These are phyloP conservation scores for Isichthys henryi DNA, from an alignment of 2,113 vertebrate species.

Conservation along the genomic window DNA sequence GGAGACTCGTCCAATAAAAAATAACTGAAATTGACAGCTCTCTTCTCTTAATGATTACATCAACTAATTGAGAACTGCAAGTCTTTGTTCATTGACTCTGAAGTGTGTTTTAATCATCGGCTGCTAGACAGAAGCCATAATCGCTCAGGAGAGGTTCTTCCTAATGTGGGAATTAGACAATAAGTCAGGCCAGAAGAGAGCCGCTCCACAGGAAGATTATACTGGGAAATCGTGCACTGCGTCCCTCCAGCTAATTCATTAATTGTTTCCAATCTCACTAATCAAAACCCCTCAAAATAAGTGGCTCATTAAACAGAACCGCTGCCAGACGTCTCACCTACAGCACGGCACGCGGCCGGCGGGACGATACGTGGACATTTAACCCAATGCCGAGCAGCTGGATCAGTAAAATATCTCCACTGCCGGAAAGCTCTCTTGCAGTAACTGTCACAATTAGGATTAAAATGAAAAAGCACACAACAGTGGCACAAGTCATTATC, in stretches of 20 bases:
- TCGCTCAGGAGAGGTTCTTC: not conserved
- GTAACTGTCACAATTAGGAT: conserved; percentile 22
- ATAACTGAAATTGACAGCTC: conserved; percentile 25
- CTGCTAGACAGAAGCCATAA: conserved; percentile 15
- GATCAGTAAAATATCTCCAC: not conserved
- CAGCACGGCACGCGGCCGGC: not conserved
- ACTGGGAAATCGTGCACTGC: conserved; percentile 15
- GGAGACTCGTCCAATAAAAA: not conserved
- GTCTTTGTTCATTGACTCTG: conserved; percentile 27
- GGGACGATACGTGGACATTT: conserved; percentile 9
- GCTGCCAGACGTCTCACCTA: not conserved
- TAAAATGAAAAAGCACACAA: conserved; percentile 12
- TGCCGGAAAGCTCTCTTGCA: not conserved
- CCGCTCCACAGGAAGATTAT: not conserved
- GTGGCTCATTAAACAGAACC: conserved; percentile 25
- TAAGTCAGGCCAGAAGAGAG: not conserved
- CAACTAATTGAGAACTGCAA: conserved; percentile 24
- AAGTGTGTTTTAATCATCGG: conserved; percentile 24
- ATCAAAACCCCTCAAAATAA: conserved; percentile 23
- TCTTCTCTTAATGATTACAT: conserved; percentile 27
- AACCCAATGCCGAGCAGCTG: not conserved
- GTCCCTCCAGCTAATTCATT: conserved; percentile 29
- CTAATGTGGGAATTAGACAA: not conserved
- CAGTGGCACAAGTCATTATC: conserved; percentile 22
- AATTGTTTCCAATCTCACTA: conserved; percentile 25